Evolutionary conservation across 2,113 vertebrate genomes (phyloP).

Genomic region (Chaenocephalus aceratus): DNA sequence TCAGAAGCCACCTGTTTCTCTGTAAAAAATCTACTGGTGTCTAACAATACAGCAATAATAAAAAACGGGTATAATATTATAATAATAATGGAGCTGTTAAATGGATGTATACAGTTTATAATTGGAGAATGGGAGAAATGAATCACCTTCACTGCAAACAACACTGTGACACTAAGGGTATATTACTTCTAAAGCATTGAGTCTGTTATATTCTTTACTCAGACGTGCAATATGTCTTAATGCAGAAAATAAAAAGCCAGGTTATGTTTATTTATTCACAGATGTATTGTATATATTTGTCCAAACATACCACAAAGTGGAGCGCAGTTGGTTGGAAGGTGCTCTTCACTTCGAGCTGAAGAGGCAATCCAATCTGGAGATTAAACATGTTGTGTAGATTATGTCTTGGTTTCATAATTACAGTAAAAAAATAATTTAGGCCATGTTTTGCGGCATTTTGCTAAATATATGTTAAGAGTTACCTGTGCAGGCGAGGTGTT

Average conservation of each 20-base stretch:
- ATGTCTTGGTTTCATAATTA: not conserved
- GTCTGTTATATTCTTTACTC: not conserved
- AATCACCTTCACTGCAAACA: not conserved
- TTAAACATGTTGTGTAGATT: not conserved
- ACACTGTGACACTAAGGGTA: too few species aligned
- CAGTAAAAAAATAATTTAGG: not conserved
- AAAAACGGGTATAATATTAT: too few species aligned
- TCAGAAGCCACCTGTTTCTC: not conserved
- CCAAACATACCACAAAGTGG: slow-evolving; percentile 87
- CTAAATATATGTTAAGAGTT: slow-evolving; percentile 36
- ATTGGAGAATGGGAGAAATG: not conserved
- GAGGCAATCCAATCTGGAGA: slow-evolving; percentile 86
- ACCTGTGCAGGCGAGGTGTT: slow-evolving; percentile 84
- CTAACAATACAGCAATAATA: not conserved
- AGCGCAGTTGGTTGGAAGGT: slow-evolving; percentile 80
- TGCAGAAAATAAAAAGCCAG: not conserved
- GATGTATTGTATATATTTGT: not conserved
- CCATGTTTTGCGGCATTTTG: not conserved
- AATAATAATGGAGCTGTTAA: too few species aligned
- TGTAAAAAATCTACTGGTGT: not conserved
- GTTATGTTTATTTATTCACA: not conserved
- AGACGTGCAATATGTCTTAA: not conserved
- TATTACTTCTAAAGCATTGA: not conserved
- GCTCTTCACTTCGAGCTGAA: slow-evolving; percentile 84
- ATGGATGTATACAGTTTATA: not conserved